Base-by-base conservation (phyloP, 2,113 vertebrate genomes). In the Festucalex cinctus region DNA sequence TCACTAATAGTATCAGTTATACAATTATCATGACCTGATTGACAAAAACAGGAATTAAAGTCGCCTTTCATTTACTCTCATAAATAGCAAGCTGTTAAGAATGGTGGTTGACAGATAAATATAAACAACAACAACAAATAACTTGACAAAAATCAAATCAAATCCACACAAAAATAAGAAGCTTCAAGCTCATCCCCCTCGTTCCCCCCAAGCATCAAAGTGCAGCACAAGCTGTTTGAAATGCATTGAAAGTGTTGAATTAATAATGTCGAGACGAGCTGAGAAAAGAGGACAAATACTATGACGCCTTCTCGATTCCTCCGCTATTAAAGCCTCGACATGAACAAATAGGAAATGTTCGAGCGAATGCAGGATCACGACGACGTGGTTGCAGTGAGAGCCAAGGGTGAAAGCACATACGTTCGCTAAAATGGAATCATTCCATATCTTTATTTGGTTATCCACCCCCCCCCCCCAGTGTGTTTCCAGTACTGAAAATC, bases 201-300 rank as follows among this genome's bases (percentile, higher is more conserved):
- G 1, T 43, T 69, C 70, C 65, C 61, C 76, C 58, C 36, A 81
- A 67, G 75, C 89, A 90, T 91, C 88, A 90, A 91, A 91, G 85
- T 65, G 32, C 75, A 37, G 70, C 56, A 41, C 75, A 63, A 53
- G 16, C 68, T 71, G 70, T 86, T 89, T 87, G 85, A 88, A 86
- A 90, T 89, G 86, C 86, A 89, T 85, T 85, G 87, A 91, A 88
- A 85, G 84, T 76, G 56, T 69, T 63, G 75, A 74, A 85, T 91
- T 82, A 92, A 89, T 88, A 90, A 91, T 90, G 88, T 75, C 87
- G 82, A 77, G 80, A 85, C 73, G 70, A 56, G 71, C 75, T 68
- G 56, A 66, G 62, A 82, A 81, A 80, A 84, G 70, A 83, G 76
- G 78, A 80, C 73, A 75, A 74, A 70, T 64, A 77, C 68, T 60